Base-by-base conservation (phyloP, 2,888 invertebrate genomes). In the Odontomyia ornata region DNA sequence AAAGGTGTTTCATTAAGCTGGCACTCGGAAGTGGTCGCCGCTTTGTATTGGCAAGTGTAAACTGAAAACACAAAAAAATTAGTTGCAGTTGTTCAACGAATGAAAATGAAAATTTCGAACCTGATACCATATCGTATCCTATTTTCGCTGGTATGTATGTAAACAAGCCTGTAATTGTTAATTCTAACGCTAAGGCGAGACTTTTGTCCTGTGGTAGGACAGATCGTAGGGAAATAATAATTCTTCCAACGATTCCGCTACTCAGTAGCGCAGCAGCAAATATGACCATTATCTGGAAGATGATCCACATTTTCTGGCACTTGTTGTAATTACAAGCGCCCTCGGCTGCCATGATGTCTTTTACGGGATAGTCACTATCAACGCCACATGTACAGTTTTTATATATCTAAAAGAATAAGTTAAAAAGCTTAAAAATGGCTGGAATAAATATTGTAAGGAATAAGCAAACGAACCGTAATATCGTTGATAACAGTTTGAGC, bases 71-170 rank as follows among this genome's bases (percentile, higher is more conserved):
- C 21, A 21, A 79, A 47, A 13, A 75, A 67, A 47, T n/a, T 4
- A 52, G 36, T 9, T 5, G 7, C 52, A 52, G 52, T 43, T 43
- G 7, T 25, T 18, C 21, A 9, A 30, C 15, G 3, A 23, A 72
- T 30, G 1, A 43, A 7, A 21, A 60, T 28, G 4, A 28, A 30
- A 11, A 7, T 23, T 46, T 36, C 36, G 84, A 84, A 90, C 90
- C 88, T 47, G 90, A 88, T 21, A 92, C 87, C 7, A 86, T 82
- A 69, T 91, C 89, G 81, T 92, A 93, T 23, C 90, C 84, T 47
- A 92, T 84, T 80, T 91, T 91, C 0, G 90, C 90, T 0, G 91
- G 91, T 1, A 92, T 83, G 82, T 90, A 90, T 0, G 89, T 88
- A 60, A 91, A 86, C 0, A 91, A 81, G 0, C 90, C 89, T 1